Base-by-base conservation (phyloP, 2,113 vertebrate genomes). In the Myotis davidii region DNA sequence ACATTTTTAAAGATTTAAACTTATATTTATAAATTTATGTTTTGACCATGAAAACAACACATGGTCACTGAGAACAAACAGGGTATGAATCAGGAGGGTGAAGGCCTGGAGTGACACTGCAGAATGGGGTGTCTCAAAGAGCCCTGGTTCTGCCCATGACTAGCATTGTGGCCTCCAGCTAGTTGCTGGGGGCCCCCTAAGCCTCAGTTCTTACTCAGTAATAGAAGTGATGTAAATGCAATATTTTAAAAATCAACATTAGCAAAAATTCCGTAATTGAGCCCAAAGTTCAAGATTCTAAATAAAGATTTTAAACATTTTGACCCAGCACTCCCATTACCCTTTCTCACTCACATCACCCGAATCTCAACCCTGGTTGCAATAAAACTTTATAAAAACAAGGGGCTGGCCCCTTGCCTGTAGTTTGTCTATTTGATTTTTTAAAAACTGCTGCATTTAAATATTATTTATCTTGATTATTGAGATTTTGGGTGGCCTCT, bases 351-450 rank as follows among this genome's bases (percentile, higher is more conserved):
- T 34, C 59, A 61, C 3, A n/a, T 85, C 27, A 77, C 25, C 54
- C 48, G n/a, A 39, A 17, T 92, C n/a, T n/a, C 18, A n/a, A 69
- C 8, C 34, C 59, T 88, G 23, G 20, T 89, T 91, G 50, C 27
- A 78, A 88, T 50, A 73, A 95, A 85, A 39, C 17, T 73, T 87
- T 78, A 85, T n/a, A 85, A 81, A 94, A 90, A 72, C 7, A 92
- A 42, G 20, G 4, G 14, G 27, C 8, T 91, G 61, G 37, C n/a
- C 9, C 45, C 74, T 0, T 56, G 23, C 3, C 9, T 91, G 39
- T 48, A 86, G 50, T 89, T 79, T 77, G 29, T 16, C 56, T 79
- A 39, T 77, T 56, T 65, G 34, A 78, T 37, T 93, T 85, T 79
- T 61, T 2, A 56, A 94, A 92, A 56, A 69, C 42, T 54, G 50